Evolutionary conservation across 2,797 vertebrate genomes (phyloP).

Genomic region (Tauraco hartlaubi): DNA sequence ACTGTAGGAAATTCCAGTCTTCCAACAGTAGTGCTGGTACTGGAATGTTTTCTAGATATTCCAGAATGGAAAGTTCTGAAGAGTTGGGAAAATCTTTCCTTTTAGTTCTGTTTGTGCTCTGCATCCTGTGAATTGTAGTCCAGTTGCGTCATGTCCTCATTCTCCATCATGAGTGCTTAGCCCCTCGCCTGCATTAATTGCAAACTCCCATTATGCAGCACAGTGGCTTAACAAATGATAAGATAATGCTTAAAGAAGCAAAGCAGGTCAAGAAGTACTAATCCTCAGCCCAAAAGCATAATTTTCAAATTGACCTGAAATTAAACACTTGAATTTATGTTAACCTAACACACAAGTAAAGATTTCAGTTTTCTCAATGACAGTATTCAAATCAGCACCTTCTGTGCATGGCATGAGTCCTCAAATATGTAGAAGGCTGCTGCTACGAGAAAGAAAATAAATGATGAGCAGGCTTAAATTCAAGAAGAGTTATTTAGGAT

Average conservation of each 20-base stretch:
- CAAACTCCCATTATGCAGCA: background rate
- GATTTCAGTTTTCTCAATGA: background rate
- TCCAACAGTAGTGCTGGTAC: background rate
- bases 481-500: background rate
- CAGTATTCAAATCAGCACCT: background rate
- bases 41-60: background rate
- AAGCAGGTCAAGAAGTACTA: constrained; percentile 1
- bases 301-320: background rate
- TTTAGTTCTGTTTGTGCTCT: background rate
- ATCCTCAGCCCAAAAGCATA: background rate
- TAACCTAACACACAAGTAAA: background rate
- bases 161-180: background rate
- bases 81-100: background rate
- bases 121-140: background rate
- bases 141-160: background rate
- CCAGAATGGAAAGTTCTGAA: background rate
- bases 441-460: background rate
- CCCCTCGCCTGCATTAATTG: background rate
- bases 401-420: background rate
- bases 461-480: background rate
- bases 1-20: background rate
- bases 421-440: background rate
- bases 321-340: background rate
- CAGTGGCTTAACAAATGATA: background rate
- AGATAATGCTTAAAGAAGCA: background rate